Percentiles rank a stretch among this genome's conserved stretches.
phyloP scores from a whole-genome alignment of 2,888 invertebrate genomes.

The Ecliptopera silaceata region DNA sequence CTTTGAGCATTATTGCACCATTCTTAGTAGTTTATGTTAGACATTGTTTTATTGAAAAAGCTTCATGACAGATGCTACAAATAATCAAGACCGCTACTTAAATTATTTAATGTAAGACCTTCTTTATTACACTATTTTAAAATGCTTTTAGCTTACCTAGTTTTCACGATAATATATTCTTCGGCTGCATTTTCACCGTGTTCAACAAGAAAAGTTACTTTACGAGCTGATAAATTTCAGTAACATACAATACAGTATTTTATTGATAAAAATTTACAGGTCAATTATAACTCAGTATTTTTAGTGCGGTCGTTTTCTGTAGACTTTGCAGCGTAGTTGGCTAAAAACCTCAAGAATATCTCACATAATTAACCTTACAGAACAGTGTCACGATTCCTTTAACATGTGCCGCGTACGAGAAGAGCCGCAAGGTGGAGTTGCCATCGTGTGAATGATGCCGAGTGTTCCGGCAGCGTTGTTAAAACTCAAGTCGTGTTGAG shows the following conservation, averaged over 20 bases:
- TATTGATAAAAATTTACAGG: no score
- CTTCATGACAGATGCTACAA: neutral
- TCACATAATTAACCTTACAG: slow-evolving; percentile 17
- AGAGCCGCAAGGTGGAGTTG: slow-evolving; percentile 54
- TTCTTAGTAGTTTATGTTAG: slow-evolving; percentile 26
- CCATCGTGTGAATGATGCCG: slow-evolving; percentile 74
- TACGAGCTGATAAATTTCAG: no score
- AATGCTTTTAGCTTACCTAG: no score
- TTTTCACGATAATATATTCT: no score
- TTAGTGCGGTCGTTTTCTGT: no score
- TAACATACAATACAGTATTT: no score
- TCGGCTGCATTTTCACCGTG: no score
- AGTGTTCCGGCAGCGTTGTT: slow-evolving; percentile 76
- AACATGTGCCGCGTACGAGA: slow-evolving; percentile 51
- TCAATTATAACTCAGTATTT: no score
- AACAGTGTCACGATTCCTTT: slow-evolving; percentile 49
- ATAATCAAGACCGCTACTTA: neutral
- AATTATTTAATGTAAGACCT: no score
- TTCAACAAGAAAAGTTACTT: no score
- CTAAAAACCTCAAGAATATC: neutral
- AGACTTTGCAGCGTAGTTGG: no score
- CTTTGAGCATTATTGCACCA: slow-evolving; percentile 38
- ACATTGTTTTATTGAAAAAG: slow-evolving; percentile 23
- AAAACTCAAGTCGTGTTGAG: slow-evolving; percentile 81
- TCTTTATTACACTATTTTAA: no score